phyloP scores from a whole-genome alignment of 2,888 invertebrate species.

The Archips xylosteana region DNA sequence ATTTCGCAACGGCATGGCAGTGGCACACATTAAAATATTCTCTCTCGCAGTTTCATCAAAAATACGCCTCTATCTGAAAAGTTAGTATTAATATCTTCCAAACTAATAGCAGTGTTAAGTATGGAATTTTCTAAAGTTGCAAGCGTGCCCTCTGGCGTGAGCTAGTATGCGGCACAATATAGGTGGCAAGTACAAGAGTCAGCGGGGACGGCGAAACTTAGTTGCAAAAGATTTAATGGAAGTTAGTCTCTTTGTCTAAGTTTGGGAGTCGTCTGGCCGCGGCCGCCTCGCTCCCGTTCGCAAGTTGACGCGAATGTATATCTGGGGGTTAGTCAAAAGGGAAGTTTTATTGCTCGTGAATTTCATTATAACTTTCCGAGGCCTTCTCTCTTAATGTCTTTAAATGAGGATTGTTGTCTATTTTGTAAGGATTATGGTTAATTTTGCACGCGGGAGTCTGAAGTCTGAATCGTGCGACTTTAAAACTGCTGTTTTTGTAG shows the following conservation, averaged over 20 bases:
- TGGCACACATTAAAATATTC: neutral
- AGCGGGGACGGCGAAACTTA: constrained; percentile 67
- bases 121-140: constrained; percentile 35
- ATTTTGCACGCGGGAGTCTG: constrained; percentile 53
- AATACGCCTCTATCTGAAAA: constrained; percentile 13
- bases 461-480: constrained; percentile 32
- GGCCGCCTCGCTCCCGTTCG: constrained; percentile 67
- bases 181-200: constrained; percentile 43
- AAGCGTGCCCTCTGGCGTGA: constrained; percentile 16
- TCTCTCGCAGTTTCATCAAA: neutral
- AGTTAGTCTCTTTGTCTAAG: constrained; percentile 82
- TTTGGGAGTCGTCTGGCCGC: constrained; percentile 75
- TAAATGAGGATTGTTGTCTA: constrained; percentile 82
- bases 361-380: constrained; percentile 83
- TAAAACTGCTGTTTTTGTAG: constrained; percentile 27
- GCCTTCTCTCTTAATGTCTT: constrained; percentile 76
- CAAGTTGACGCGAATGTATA: constrained; percentile 76
- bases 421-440: constrained; percentile 78
- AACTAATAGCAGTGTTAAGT: constrained; percentile 25
- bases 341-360: constrained; percentile 85
- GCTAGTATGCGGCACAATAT: constrained; percentile 30
- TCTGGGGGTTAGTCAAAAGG: constrained; percentile 81
- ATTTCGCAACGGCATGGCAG: neutral
- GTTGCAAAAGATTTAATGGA: constrained; percentile 85
- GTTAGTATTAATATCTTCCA: constrained; percentile 24